Conservation (phyloP, 2,797 vertebrate genomes). For the Sebastes matsubarae region DNA sequence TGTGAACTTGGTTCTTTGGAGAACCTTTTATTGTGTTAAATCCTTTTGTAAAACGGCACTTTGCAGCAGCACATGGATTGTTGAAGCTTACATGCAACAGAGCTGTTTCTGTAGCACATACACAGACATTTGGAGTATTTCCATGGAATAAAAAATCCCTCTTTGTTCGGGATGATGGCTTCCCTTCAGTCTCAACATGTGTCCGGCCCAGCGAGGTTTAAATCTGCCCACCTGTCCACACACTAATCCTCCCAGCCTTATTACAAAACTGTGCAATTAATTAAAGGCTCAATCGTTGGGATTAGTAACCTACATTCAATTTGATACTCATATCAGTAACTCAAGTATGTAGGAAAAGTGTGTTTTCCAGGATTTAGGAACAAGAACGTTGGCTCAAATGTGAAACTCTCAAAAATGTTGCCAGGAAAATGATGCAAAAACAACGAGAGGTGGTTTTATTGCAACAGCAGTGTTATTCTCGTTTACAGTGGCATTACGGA, state of each 20-base stretch:
- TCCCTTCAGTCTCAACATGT: constrained; percentile 76
- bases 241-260: constrained; percentile 75
- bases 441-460: constrained; percentile 22
- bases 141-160: constrained; percentile 62
- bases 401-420: not conserved
- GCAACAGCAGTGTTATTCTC: constrained; percentile 45
- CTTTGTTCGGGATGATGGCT: constrained; percentile 76
- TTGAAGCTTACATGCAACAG: not conserved
- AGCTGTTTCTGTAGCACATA: constrained; percentile 3
- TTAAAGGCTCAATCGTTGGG: constrained; percentile 75
- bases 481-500: constrained; percentile 72
- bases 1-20: not conserved
- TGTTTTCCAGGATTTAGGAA: constrained; percentile 7
- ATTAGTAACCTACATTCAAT: constrained; percentile 78
- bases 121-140: constrained; percentile 63
- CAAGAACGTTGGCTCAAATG: not conserved
- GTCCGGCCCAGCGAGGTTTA: constrained; percentile 72
- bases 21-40: not conserved
- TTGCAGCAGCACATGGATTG: constrained; percentile 3
- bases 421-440: not conserved
- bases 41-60: not conserved
- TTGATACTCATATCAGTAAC: constrained; percentile 60
- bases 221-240: constrained; percentile 81
- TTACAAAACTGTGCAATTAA: constrained; percentile 81
- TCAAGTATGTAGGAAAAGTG: not conserved